A percentile compares a stretch with the other conserved stretches of the same genome.
These are phyloP conservation scores for Ophiothrix spiculata DNA, from an alignment of 35 echinoderm and acorn worm genomes.

Conservation along the genomic window DNA sequence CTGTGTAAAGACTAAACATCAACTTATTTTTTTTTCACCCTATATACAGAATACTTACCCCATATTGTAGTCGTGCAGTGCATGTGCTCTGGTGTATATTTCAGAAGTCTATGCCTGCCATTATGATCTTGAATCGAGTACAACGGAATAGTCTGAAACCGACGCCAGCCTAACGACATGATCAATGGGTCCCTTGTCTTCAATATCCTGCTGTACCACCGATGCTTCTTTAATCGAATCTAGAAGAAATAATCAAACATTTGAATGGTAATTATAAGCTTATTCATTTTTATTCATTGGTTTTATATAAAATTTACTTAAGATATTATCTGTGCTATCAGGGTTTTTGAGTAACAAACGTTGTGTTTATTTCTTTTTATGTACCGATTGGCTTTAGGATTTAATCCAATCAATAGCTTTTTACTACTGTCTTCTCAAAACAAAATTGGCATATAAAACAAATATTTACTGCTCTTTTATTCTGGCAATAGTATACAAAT, in stretches of 20 bases:
- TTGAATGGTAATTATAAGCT: too few relatives aligned
- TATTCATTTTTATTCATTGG: too few relatives aligned
- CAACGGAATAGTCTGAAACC: constrained; percentile 97
- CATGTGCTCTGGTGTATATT: constrained; percentile 92
- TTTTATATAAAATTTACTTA: too few relatives aligned
- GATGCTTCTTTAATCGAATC: constrained; percentile 94
- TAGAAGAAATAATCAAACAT: constrained; percentile 1
- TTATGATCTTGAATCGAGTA: constrained; percentile 97
- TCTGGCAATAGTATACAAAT: too few relatives aligned
- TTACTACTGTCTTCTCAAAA: too few relatives aligned
- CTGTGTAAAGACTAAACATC: constrained; percentile 73
- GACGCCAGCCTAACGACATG: constrained; percentile 85
- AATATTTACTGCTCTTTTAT: too few relatives aligned
- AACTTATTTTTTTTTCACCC: constrained; percentile 85
- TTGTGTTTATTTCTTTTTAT: too few relatives aligned
- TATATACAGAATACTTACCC: constrained; percentile 54
- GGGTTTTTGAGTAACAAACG: too few relatives aligned
- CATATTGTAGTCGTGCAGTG: constrained; percentile 92
- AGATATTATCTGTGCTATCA: too few relatives aligned
- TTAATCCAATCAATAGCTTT: too few relatives aligned
- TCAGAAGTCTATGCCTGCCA: constrained; percentile 75
- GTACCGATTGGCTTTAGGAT: too few relatives aligned
- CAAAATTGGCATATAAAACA: too few relatives aligned
- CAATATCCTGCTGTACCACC: constrained; percentile 82
- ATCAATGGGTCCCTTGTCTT: constrained; percentile 96